Evolutionary conservation across 2,888 invertebrate genomes (phyloP).

Genomic region (Antheraea assamensis): DNA sequence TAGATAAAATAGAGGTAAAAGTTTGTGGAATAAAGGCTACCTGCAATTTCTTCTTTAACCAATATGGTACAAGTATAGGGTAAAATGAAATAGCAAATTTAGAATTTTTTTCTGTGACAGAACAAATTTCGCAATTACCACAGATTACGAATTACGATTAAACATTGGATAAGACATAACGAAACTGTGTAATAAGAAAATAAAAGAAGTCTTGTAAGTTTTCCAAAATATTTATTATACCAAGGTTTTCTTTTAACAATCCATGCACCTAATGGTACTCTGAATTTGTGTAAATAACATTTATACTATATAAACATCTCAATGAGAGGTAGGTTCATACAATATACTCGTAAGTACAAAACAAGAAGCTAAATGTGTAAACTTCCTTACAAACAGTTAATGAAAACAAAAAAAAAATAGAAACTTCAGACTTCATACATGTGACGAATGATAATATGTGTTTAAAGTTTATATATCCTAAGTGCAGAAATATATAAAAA

Average conservation of each 20-base stretch:
- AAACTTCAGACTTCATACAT: slow-evolving; percentile 36
- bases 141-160: too few relatives aligned
- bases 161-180: neutral
- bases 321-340: slow-evolving; percentile 55
- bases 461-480: slow-evolving; percentile 17
- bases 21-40: too few relatives aligned
- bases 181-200: slow-evolving; percentile 18
- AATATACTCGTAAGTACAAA: slow-evolving; percentile 50
- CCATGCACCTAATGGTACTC: slow-evolving; percentile 64
- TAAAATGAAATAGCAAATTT: too few relatives aligned
- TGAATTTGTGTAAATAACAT: slow-evolving; percentile 52
- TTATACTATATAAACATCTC: slow-evolving; percentile 44
- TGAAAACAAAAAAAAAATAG: slow-evolving; percentile 39
- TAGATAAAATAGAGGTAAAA: too few relatives aligned
- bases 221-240: slow-evolving; percentile 69
- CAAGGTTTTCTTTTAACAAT: slow-evolving; percentile 66
- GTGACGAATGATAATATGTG: neutral
- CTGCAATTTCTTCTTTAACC: too few relatives aligned
- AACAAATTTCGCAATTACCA: too few relatives aligned
- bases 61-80: too few relatives aligned
- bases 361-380: slow-evolving; percentile 40
- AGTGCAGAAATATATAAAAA: slow-evolving; percentile 17
- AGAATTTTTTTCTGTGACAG: too few relatives aligned
- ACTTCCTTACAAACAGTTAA: slow-evolving; percentile 26
- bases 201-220: slow-evolving; percentile 36